Conservation (phyloP, 2,888 invertebrate species). For the Cephus runcator region DNA sequence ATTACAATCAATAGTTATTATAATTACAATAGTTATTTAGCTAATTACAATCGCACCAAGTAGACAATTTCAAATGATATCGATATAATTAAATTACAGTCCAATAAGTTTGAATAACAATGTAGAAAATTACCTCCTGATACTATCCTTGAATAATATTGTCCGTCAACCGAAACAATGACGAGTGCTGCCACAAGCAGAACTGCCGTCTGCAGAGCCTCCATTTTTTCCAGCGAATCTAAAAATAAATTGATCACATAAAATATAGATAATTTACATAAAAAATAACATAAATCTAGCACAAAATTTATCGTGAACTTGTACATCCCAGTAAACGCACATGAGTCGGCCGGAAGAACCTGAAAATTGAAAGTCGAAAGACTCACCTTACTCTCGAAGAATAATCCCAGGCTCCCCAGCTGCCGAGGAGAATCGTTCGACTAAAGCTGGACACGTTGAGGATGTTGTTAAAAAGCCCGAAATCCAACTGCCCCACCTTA, state of each 20-base stretch:
- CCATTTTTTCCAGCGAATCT: constrained; percentile 31
- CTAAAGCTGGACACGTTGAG: constrained; percentile 19
- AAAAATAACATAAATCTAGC: too few species aligned
- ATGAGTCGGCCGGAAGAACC: too few species aligned
- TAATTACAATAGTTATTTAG: too few species aligned
- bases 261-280: not conserved
- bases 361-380: too few species aligned
- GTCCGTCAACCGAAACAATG: constrained; percentile 22
- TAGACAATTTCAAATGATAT: too few species aligned
- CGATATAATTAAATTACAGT: too few species aligned
- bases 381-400: constrained; percentile 4
- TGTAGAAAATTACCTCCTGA: constrained; percentile 19
- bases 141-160: constrained; percentile 27
- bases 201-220: constrained; percentile 38
- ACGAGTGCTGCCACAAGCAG: constrained; percentile 37
- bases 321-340: too few species aligned
- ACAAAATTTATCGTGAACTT: too few species aligned
- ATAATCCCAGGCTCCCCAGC: constrained; percentile 17
- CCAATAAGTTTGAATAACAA: too few species aligned
- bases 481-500: constrained; percentile 24
- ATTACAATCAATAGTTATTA: too few species aligned
- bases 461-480: constrained; percentile 22
- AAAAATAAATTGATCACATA: not conserved
- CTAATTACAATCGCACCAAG: too few species aligned
- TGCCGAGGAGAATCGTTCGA: constrained; percentile 30